Evolutionary conservation across 2,888 invertebrate species (phyloP).

Genomic region (Brachynemurus nebulosus): DNA sequence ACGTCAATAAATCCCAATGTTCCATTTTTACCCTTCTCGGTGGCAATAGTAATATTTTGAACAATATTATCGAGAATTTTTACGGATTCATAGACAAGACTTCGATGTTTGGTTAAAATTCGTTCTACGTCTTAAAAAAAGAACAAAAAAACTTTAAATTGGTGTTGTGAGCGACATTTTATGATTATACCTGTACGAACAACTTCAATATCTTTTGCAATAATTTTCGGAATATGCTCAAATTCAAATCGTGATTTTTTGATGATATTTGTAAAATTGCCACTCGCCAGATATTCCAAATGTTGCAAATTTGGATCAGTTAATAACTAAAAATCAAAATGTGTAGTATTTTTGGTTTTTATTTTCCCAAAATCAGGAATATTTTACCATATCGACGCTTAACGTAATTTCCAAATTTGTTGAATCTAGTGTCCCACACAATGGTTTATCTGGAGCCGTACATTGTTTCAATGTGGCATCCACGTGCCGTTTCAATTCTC

Average conservation of each 20-base stretch:
- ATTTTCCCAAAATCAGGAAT: conserved; percentile 1
- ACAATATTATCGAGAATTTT: background rate
- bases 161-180: no score
- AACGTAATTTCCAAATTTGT: conserved; percentile 51
- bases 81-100: background rate
- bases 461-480: conserved; percentile 50
- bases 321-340: conserved; percentile 23
- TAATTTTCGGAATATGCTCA: conserved; percentile 41
- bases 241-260: conserved; percentile 44
- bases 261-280: conserved; percentile 42
- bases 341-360: background rate
- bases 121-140: conserved; percentile 1
- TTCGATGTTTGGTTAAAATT: background rate
- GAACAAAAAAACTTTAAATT: no score
- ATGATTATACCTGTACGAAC: conserved; percentile 45
- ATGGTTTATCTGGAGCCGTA: conserved; percentile 48
- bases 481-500: conserved; percentile 43
- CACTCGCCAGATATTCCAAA: conserved; percentile 30
- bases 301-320: conserved; percentile 24
- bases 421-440: conserved; percentile 64
- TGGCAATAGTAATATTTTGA: background rate
- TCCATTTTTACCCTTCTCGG: background rate
- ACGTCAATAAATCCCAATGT: background rate
- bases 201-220: conserved; percentile 40
- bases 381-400: conserved; percentile 43